Conservation (phyloP, 1,140 invertebrate genomes). For the Zaprionus nigranus region DNA sequence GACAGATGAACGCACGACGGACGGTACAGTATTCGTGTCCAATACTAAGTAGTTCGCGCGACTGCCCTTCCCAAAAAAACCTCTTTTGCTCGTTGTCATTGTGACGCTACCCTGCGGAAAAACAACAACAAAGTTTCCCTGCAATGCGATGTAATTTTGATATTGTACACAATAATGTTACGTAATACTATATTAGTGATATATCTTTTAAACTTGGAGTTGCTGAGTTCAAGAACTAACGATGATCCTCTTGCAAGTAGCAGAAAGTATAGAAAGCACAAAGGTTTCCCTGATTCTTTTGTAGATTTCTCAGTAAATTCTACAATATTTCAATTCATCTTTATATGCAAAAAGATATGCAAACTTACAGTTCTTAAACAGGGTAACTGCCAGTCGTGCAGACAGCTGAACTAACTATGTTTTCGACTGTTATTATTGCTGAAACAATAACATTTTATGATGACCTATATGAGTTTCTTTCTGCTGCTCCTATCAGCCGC, state of each 20-base stretch:
- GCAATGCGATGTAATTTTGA: no score
- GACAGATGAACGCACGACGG: conserved; percentile 7
- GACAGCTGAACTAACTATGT: neutral
- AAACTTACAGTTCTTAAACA: neutral
- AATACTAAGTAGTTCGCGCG: conserved; percentile 63
- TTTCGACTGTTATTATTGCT: conserved; percentile 54
- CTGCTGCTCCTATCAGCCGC: neutral
- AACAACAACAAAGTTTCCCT: neutral
- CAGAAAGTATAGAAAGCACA: no score
- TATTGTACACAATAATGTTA: no score
- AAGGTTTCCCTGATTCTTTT: no score
- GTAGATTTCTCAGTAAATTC: no score
- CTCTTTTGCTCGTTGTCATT: conserved; percentile 13
- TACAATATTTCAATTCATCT: no score
- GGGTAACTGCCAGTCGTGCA: neutral
- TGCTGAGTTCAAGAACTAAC: no score
- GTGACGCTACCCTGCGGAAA: neutral
- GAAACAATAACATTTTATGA: conserved; percentile 73
- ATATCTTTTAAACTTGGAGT: no score
- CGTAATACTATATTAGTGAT: no score
- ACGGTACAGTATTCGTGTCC: conserved; percentile 24
- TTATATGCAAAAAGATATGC: no score
- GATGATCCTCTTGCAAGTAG: no score
- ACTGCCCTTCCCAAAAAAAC: conserved; percentile 12
- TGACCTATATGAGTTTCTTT: conserved; percentile 5